Percentiles rank a stretch among this genome's conserved stretches.
Conservation (phyloP, 2,888 invertebrate genomes). For the Macropis europaea region DNA sequence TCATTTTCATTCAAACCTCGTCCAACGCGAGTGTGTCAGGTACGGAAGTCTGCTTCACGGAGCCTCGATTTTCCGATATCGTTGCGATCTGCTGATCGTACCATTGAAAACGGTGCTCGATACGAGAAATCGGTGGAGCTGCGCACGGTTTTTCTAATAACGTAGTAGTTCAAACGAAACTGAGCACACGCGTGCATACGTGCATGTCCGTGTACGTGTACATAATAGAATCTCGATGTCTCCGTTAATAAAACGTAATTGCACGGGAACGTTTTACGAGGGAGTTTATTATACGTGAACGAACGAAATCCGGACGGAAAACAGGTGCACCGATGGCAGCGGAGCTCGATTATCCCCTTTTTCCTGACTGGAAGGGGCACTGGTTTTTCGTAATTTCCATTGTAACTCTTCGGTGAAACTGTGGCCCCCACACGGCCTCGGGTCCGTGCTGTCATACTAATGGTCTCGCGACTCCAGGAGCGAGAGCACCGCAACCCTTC, state of each 20-base stretch:
- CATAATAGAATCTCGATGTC: background rate
- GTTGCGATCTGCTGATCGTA: no score
- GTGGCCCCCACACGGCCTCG: background rate
- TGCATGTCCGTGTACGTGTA: no score
- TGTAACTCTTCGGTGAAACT: conserved; percentile 28
- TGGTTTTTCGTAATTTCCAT: conserved; percentile 49
- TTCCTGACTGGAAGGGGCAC: background rate
- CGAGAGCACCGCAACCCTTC: conserved; percentile 27
- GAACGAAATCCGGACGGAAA: conserved; percentile 15
- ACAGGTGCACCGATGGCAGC: conserved; percentile 15
- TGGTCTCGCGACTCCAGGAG: conserved; percentile 32
- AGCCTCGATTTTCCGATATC: background rate
- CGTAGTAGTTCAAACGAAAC: no score
- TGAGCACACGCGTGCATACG: background rate
- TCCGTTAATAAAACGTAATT: conserved; percentile 34
- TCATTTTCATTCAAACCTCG: no score
- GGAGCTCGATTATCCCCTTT: background rate
- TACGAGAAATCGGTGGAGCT: background rate
- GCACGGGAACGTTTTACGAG: conserved; percentile 11
- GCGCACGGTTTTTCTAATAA: no score
- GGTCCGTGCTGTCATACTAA: conserved; percentile 44
- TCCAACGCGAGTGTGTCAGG: no score
- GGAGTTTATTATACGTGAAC: conserved; percentile 14
- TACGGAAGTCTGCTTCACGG: background rate
- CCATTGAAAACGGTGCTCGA: no score